Conservation (phyloP, 2,888 invertebrate genomes). For the Agonopterix subpropinquella region DNA sequence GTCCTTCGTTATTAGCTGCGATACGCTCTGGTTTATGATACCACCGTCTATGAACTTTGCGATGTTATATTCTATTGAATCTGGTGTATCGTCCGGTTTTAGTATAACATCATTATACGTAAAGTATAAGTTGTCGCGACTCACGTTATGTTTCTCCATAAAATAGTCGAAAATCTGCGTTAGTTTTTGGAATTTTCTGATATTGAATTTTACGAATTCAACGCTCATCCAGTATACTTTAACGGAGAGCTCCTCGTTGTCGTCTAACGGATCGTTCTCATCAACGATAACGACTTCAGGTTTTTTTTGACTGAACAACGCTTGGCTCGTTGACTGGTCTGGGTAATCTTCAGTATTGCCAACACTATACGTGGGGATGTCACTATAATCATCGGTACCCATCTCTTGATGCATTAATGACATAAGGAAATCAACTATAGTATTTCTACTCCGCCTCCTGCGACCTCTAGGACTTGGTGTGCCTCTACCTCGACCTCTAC, state of each 20-base stretch:
- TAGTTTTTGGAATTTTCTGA: conserved; percentile 56
- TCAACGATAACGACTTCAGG: conserved; percentile 22
- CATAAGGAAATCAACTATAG: background rate
- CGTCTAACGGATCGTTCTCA: conserved; percentile 28
- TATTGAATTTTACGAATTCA: conserved; percentile 51
- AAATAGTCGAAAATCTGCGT: conserved; percentile 56
- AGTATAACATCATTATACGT: conserved; percentile 53
- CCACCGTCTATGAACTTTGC: conserved; percentile 67
- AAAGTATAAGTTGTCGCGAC: conserved; percentile 45
- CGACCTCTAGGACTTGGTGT: background rate
- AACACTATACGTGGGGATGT: conserved; percentile 34
- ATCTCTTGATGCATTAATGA: background rate
- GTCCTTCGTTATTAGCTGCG: conserved; percentile 20
- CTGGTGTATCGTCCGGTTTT: conserved; percentile 54
- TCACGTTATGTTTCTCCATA: conserved; percentile 39
- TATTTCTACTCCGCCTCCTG: conserved; percentile 12
- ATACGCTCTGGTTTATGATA: conserved; percentile 38
- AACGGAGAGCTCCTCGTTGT: conserved; percentile 60
- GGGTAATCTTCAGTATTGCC: conserved; percentile 57
- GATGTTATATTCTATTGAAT: conserved; percentile 52
- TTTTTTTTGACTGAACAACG: conserved; percentile 30
- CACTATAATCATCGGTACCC: conserved; percentile 1
- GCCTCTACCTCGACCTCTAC: background rate
- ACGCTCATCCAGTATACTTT: conserved; percentile 64
- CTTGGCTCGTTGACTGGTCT: conserved; percentile 35